Conservation (phyloP, 2,888 invertebrate species). For the Psylliodes chrysocephalus region DNA sequence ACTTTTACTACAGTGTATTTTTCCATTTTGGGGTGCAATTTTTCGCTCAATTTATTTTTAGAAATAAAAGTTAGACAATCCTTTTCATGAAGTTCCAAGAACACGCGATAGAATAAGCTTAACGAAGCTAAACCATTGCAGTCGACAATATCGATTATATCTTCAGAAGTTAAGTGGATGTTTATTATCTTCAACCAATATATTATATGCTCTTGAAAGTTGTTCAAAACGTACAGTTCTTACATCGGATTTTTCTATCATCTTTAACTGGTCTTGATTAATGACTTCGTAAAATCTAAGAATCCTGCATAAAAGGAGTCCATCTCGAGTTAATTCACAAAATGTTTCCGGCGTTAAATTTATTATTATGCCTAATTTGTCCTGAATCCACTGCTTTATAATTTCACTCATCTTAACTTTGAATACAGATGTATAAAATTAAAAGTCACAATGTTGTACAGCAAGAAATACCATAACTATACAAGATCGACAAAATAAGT, state of each 20-base stretch:
- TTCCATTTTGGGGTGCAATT: slow-evolving; percentile 51
- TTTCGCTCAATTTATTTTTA: slow-evolving; percentile 42
- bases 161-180: slow-evolving; percentile 64
- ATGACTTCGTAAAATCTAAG: slow-evolving; percentile 71
- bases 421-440: too few species aligned
- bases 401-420: slow-evolving; percentile 59
- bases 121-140: slow-evolving; percentile 67
- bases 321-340: slow-evolving; percentile 69
- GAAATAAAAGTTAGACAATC: slow-evolving; percentile 57
- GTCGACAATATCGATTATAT: slow-evolving; percentile 65
- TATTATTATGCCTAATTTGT: slow-evolving; percentile 68
- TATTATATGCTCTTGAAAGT: slow-evolving; percentile 65
- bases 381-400: slow-evolving; percentile 71
- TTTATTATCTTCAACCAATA: slow-evolving; percentile 68
- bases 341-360: slow-evolving; percentile 69
- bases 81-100: slow-evolving; percentile 70
- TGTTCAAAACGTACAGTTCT: slow-evolving; percentile 55
- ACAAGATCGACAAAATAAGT: too few species aligned
- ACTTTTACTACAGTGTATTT: slow-evolving; percentile 59
- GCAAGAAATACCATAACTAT: too few species aligned
- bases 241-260: slow-evolving; percentile 61
- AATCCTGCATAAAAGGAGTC: slow-evolving; percentile 68
- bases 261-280: slow-evolving; percentile 66
- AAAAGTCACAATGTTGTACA: too few species aligned
- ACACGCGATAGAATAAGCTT: slow-evolving; percentile 71